Percentiles rank a stretch among this genome's conserved stretches.
Evolutionary conservation across 2,797 vertebrate genomes (phyloP).

Genomic region (Karalla daura): DNA sequence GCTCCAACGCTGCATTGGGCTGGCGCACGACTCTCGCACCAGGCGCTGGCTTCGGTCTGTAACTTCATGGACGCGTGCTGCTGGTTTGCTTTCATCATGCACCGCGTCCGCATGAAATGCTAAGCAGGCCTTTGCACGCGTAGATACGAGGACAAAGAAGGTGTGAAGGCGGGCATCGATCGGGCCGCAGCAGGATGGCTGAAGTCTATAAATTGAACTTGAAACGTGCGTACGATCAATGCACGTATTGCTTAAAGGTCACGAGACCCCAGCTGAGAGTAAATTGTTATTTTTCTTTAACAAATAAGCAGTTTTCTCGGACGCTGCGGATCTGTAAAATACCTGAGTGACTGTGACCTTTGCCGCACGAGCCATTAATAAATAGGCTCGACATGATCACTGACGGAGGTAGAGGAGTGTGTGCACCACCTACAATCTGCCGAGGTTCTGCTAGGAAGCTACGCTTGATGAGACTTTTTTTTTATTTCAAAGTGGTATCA

Average conservation of each 20-base stretch:
- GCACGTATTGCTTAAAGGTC: conserved; percentile 59
- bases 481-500: neutral
- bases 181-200: conserved; percentile 11
- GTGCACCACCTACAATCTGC: neutral
- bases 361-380: conserved; percentile 39
- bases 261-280: conserved; percentile 31
- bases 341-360: conserved; percentile 54
- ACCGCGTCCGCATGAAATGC: conserved; percentile 5
- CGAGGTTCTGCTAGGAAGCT: no score
- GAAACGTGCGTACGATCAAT: conserved; percentile 49
- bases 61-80: conserved; percentile 26
- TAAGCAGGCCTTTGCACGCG: conserved; percentile 11
- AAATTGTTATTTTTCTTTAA: conserved; percentile 36
- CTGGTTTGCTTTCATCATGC: conserved; percentile 19
- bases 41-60: conserved; percentile 37
- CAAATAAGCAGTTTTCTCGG: conserved; percentile 35
- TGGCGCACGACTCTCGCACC: conserved; percentile 37
- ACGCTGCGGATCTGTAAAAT: conserved; percentile 43
- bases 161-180: conserved; percentile 35
- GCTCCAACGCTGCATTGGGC: conserved; percentile 45
- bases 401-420: neutral
- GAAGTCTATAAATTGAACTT: conserved; percentile 48
- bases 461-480: neutral
- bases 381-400: conserved; percentile 25
- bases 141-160: neutral